These are phyloP conservation scores for Camelus bactrianus DNA, from an alignment of 2,113 vertebrate species.

Conservation along the genomic window DNA sequence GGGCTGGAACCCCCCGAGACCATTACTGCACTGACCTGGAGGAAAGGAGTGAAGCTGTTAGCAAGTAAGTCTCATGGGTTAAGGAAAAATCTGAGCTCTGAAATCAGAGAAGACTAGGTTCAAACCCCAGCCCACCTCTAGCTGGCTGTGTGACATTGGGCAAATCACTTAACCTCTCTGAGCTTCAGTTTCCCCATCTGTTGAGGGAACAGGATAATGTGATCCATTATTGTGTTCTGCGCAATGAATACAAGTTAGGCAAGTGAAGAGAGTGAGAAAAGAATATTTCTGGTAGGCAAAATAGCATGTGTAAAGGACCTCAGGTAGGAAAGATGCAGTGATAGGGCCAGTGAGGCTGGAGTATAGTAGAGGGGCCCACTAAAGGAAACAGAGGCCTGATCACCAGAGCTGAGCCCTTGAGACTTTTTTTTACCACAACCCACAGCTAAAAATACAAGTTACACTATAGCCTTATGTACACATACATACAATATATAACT, in stretches of 20 bases:
- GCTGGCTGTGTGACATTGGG: background rate
- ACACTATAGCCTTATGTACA: background rate
- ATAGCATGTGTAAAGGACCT: background rate
- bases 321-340: background rate
- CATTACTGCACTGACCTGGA: slow-evolving; percentile 50
- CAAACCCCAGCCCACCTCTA: background rate
- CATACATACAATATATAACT: background rate
- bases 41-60: background rate
- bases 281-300: background rate
- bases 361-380: background rate
- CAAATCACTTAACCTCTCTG: background rate
- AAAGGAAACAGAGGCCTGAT: background rate
- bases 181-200: background rate
- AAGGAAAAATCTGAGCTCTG: background rate
- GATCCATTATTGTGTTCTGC: background rate
- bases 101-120: background rate
- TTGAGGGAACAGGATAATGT: background rate
- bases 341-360: background rate
- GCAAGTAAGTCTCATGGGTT: background rate
- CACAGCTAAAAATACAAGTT: background rate
- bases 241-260: background rate
- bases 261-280: background rate
- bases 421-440: background rate
- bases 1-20: slow-evolving; percentile 73
- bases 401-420: background rate